Conservation (phyloP, 1,140 invertebrate species). For the Tetramorium alpestre region DNA sequence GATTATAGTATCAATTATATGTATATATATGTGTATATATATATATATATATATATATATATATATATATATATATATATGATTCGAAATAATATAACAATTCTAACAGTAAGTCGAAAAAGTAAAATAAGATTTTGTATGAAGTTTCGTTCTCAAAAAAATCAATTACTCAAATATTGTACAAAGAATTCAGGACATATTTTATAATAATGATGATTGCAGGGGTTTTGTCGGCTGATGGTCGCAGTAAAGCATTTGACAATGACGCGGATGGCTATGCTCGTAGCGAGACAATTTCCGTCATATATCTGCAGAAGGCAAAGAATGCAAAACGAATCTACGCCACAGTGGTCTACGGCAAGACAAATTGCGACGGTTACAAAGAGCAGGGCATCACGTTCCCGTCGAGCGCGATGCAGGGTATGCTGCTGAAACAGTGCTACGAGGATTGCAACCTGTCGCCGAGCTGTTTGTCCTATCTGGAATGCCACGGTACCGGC, state of each 20-base stretch:
- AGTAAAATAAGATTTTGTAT: background rate
- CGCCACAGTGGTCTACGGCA: constrained; percentile 89
- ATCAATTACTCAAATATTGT: background rate
- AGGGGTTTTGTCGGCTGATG: constrained; percentile 94
- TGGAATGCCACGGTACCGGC: constrained; percentile 97
- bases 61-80: background rate
- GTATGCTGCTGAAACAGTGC: constrained; percentile 92
- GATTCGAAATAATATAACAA: background rate
- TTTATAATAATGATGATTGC: background rate
- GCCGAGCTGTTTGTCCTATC: constrained; percentile 90
- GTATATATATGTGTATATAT: background rate
- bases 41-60: no score
- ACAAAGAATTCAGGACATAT: background rate
- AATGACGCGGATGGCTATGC: constrained; percentile 91
- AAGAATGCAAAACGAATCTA: constrained; percentile 92
- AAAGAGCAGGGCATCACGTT: constrained; percentile 97
- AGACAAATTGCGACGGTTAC: constrained; percentile 92
- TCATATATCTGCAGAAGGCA: constrained; percentile 93
- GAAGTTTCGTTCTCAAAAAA: background rate
- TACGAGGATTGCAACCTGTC: constrained; percentile 94
- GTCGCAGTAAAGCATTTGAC: constrained; percentile 96
- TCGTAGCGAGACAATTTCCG: constrained; percentile 91
- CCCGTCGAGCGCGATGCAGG: constrained; percentile 94
- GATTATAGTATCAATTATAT: background rate
- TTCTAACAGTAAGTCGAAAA: background rate